A percentile compares a stretch with the other conserved stretches of the same genome.
phyloP scores from a whole-genome alignment of 1,140 invertebrate genomes.

The Drosophila orosa region DNA sequence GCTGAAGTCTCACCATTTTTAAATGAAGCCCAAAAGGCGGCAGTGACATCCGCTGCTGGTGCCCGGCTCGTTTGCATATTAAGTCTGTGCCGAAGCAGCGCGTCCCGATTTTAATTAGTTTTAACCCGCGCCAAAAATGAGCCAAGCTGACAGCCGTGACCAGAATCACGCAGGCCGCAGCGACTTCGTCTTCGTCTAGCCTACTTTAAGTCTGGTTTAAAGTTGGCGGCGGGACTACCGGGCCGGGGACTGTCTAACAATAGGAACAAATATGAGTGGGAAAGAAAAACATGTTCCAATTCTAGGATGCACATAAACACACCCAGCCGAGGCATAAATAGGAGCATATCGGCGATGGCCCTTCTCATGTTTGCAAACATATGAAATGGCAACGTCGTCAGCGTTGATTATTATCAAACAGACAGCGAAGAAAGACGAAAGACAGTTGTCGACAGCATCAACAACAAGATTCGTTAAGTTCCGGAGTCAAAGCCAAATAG shows the following conservation, averaged over 20 bases:
- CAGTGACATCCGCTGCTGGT: conserved; percentile 6
- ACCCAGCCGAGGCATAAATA: conserved; percentile 17
- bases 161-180: conserved; percentile 57
- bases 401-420: conserved; percentile 76
- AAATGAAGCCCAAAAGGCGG: conserved; percentile 61
- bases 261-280: conserved; percentile 49
- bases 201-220: conserved; percentile 50
- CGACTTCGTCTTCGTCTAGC: conserved; percentile 13
- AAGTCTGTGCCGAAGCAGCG: conserved; percentile 28
- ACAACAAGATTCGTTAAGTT: conserved; percentile 28
- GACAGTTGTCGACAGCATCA: conserved; percentile 35
- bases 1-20: conserved; percentile 39
- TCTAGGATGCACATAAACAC: conserved; percentile 9
- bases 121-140: conserved; percentile 29
- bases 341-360: conserved; percentile 43
- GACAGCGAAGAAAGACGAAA: conserved; percentile 42
- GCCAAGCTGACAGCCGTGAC: conserved; percentile 58
- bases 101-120: conserved; percentile 68
- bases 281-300: conserved; percentile 21
- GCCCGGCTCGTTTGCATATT: conserved; percentile 37
- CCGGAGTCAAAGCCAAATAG: conserved; percentile 6
- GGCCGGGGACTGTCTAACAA: conserved; percentile 8
- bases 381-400: conserved; percentile 53
- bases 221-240: not conserved
- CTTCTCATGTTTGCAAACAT: conserved; percentile 60